phyloP scores from a whole-genome alignment of 2,113 vertebrate genomes.

The Fregata magnificens region DNA sequence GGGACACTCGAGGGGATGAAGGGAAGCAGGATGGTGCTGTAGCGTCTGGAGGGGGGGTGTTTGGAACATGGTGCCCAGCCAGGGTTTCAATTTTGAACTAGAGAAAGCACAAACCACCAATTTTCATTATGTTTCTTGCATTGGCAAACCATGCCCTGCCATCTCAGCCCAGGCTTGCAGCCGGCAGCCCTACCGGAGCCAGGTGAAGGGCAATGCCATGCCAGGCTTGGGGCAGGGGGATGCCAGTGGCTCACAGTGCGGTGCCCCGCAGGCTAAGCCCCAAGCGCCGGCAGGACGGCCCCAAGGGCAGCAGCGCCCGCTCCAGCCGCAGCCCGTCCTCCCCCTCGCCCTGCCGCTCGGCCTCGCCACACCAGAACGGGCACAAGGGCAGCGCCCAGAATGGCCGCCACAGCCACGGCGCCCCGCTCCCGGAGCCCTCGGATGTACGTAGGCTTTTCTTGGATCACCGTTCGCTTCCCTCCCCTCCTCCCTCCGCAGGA shows the following conservation, averaged over 20 bases:
- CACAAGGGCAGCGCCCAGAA: conserved; percentile 87
- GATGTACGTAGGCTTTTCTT: conserved; percentile 93
- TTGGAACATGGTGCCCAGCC: accelerated
- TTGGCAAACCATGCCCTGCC: neutral
- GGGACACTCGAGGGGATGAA: accelerated
- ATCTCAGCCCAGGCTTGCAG: neutral
- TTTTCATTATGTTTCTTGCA: neutral
- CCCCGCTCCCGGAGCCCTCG: conserved; percentile 78
- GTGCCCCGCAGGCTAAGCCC: conserved; percentile 71
- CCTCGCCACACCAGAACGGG: conserved; percentile 88
- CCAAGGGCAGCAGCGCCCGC: conserved; percentile 78
- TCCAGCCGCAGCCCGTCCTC: conserved; percentile 80
- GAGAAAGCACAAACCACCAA: neutral
- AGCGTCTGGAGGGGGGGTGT: neutral
- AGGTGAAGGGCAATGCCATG: neutral
- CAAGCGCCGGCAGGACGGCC: conserved; percentile 82
- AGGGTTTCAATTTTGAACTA: neutral
- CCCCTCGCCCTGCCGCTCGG: conserved; percentile 77
- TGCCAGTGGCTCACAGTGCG: neutral
- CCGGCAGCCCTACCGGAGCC: neutral
- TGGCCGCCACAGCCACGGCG: conserved; percentile 80
- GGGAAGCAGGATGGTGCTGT: neutral
- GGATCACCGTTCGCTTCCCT: conserved; percentile 51
- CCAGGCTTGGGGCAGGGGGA: neutral
- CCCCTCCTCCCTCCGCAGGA: conserved; percentile 2